Base-by-base conservation (phyloP, 2,797 vertebrate species). In the Siniperca scherzeri region DNA sequence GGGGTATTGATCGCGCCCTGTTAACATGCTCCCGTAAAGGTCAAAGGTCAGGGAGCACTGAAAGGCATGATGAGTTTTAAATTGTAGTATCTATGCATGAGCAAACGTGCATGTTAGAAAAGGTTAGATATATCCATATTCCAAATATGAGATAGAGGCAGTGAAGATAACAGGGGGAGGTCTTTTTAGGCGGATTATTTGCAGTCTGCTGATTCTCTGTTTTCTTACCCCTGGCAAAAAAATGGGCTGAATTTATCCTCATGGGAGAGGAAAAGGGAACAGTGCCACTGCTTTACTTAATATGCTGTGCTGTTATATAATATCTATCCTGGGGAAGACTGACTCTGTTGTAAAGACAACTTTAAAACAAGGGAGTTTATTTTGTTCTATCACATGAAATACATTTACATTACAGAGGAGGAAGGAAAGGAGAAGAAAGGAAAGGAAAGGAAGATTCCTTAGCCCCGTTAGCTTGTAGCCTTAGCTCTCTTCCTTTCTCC, bases 191-290 rank as follows among this genome's bases (percentile, higher is more conserved):
- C 16, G 66, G 53, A 72, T 89, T 87, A 86, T 82, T 80, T 74
- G 50, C 78, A 85, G 88, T 70, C 89, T 85, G 79, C 72, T 89
- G 73, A 81, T 25, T 77, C 56, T 83, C 30, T 83, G 71, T 83
- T 90, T 87, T 87, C 67, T 76, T 46, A 66, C 83, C 70, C 17
- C 9, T 42, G 75, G 82, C 70, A 56, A 64, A 78, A 78, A 81
- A 77, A 52, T 13, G 67, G 72, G 27, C 70, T 67, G 33, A 55
- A 77, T 76, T 76, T 46, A 76, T 75, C 65, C 74, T 78, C 82
- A 33, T 11, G 82, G 68, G 87, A 82, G 25, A 74, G 33, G 6
- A 81, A 61, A 80, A 56, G 55, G 74, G 46, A 88, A 83, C 82
- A 55, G 59, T 70, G 80, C 90, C 69, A n/a, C 56, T 53, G 81